Evolutionary conservation across 2,113 vertebrate genomes (phyloP), one percentile per base, ranked within the genome.

Genomic region (Cottus gobio): DNA sequence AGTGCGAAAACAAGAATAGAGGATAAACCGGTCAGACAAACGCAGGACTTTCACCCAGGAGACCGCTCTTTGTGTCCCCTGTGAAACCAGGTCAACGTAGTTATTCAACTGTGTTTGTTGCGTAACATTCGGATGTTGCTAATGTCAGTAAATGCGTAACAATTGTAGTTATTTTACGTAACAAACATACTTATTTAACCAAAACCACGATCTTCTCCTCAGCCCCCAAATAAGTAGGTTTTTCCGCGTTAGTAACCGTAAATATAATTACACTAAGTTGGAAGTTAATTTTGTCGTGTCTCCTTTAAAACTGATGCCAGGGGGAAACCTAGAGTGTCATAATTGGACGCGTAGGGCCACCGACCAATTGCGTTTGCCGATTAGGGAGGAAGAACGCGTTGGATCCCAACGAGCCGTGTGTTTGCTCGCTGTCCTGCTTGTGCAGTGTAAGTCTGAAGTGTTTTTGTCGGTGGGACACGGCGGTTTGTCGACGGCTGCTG

Each of bases 401-500:
- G 26, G 16, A 39, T 68, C 20, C 8, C 20, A 6, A 30, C 7
- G 18, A 66, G 39, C 16, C n/a, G 18, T 24, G 5, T 8, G 3
- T 39, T 16, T 22, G 7, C 10, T 28, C 1, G 11, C 22, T 7
- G 24, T 31, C 56, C 31, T 22, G 1, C 42, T 50, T 7, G 57
- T 65, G 36, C 66, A 75, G 10, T 0, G 37, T 31, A 1, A 30
- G 39, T 67, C 24, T 62, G 60, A 39, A 18, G 24, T 15, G 60
- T 58, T 65, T 44, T 6, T 42, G 66, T 57, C 12, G 0, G 31
- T 37, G 58, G 66, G 57, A 79, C 62, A 11, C 30, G 3, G 73
- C 28, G 26, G 77, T 79, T 83, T 71, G 56, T 72, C 63, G 60
- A 70, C 31, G 22, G 54, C 80, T 68, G 68, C 82, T 76, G 54